A percentile compares a stretch with the other conserved stretches of the same genome.
These are phyloP conservation scores for Fabriciana adippe DNA, from an alignment of 2,888 invertebrate genomes.

Conservation along the genomic window DNA sequence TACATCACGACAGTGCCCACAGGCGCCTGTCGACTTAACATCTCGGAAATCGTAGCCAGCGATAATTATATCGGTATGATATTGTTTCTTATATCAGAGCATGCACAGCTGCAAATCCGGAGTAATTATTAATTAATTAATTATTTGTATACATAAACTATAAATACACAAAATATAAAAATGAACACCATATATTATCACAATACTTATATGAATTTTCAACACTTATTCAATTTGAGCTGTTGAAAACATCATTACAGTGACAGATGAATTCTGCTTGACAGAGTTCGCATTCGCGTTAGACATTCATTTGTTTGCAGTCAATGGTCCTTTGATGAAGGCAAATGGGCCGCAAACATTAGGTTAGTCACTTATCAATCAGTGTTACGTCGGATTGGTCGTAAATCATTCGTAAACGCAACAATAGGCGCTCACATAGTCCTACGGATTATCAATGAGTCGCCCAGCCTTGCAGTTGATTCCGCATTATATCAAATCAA, in stretches of 20 bases:
- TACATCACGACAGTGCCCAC: constrained; percentile 91
- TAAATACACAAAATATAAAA: too few relatives aligned
- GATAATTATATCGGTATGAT: constrained; percentile 90
- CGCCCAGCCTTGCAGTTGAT: constrained; percentile 51
- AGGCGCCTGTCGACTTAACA: constrained; percentile 93
- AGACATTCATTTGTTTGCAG: constrained; percentile 48
- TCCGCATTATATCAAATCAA: constrained; percentile 55
- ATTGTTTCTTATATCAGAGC: not conserved
- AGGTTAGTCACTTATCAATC: constrained; percentile 67
- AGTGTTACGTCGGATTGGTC: constrained; percentile 50
- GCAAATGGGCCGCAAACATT: constrained; percentile 64
- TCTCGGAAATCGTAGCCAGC: constrained; percentile 91
- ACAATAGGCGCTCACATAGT: constrained; percentile 61
- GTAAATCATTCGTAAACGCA: constrained; percentile 60
- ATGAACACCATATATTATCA: not conserved
- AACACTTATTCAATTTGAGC: constrained; percentile 26
- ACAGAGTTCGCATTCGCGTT: constrained; percentile 40
- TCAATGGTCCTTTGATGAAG: constrained; percentile 64
- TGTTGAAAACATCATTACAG: constrained; percentile 34
- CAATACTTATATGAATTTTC: not conserved
- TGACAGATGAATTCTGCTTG: constrained; percentile 37
- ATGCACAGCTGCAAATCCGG: not conserved
- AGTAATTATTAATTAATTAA: too few relatives aligned
- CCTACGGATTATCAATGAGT: constrained; percentile 54
- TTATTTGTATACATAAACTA: too few relatives aligned